phyloP scores from a whole-genome alignment of 2,113 vertebrate genomes.

The Pelvicachromis taeniatus region DNA sequence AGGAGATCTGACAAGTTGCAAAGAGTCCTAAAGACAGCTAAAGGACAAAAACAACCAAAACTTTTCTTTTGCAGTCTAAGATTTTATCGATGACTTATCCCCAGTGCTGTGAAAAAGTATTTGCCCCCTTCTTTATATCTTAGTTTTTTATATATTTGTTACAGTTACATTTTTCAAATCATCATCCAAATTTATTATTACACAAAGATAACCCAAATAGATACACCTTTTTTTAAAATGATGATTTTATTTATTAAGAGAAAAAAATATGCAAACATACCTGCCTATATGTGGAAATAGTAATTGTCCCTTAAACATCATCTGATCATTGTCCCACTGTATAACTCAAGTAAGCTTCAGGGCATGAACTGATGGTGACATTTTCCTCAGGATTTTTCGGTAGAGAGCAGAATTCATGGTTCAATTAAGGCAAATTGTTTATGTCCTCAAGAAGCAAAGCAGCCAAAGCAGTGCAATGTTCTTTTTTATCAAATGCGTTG shows the following conservation, averaged over 20 bases:
- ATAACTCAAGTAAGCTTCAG: background rate
- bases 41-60: background rate
- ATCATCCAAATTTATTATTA: background rate
- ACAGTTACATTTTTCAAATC: background rate
- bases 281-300: background rate
- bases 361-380: background rate
- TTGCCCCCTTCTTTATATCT: background rate
- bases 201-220: background rate
- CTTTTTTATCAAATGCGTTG: background rate
- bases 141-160: background rate
- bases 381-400: no score
- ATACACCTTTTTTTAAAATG: background rate
- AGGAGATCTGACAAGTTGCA: background rate
- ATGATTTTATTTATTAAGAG: background rate
- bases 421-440: fast-evolving
- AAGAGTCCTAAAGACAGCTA: background rate
- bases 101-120: background rate
- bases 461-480: background rate
- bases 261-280: background rate
- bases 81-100: background rate
- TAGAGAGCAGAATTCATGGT: background rate
- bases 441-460: background rate
- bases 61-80: background rate
- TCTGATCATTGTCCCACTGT: background rate
- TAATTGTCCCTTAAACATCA: background rate